Conservation (phyloP, 1,140 invertebrate species). For the Anastatus disparis region DNA sequence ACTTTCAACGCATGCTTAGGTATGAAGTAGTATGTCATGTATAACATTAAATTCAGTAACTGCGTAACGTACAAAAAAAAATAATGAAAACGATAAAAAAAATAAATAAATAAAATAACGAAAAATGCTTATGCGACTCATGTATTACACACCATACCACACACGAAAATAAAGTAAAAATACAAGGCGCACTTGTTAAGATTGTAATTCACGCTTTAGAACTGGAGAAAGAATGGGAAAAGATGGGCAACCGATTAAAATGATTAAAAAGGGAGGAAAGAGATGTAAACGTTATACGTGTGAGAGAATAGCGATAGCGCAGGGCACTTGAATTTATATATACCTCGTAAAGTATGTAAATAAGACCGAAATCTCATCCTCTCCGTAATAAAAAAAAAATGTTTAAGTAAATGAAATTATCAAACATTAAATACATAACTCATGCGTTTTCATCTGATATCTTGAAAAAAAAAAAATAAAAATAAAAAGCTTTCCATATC, state of each 20-base stretch:
- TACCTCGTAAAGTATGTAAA: slow-evolving; percentile 35
- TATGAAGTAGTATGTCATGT: slow-evolving; percentile 16
- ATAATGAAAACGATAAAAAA: too few relatives aligned
- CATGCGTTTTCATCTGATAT: not conserved
- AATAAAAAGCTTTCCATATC: slow-evolving; percentile 8
- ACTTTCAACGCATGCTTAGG: slow-evolving; percentile 20
- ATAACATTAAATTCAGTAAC: not conserved
- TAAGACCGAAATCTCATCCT: slow-evolving; percentile 19
- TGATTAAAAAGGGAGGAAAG: too few relatives aligned
- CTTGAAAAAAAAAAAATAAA: too few relatives aligned
- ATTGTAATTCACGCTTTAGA: slow-evolving; percentile 55
- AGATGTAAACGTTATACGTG: too few relatives aligned
- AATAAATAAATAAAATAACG: too few relatives aligned
- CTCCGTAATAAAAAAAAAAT: slow-evolving; percentile 2
- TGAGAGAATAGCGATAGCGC: slow-evolving; percentile 21
- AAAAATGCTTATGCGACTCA: slow-evolving; percentile 6
- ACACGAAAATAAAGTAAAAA: slow-evolving; percentile 30
- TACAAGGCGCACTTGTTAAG: slow-evolving; percentile 53
- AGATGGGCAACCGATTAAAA: too few relatives aligned
- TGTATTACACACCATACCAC: too few relatives aligned
- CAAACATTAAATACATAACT: not conserved
- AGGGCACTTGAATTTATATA: slow-evolving; percentile 11
- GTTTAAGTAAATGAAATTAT: slow-evolving; percentile 3
- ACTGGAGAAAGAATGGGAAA: slow-evolving; percentile 11
- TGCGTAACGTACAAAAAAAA: not conserved